Base-by-base conservation (phyloP, 2,113 vertebrate genomes). In the Gallinago jamesoni region DNA sequence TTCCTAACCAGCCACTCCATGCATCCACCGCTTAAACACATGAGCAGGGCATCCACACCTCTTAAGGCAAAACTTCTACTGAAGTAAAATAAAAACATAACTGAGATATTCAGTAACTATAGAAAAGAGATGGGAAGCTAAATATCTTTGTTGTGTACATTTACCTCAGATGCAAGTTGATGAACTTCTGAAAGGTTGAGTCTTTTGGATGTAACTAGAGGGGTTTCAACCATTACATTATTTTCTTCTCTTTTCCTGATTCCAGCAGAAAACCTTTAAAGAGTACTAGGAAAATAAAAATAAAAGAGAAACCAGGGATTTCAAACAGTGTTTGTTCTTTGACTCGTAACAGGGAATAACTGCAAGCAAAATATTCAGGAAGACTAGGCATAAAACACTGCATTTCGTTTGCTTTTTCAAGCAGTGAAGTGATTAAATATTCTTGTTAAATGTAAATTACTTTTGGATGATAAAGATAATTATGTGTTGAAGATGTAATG, bases 391-490 rank as follows among this genome's bases (percentile, higher is more conserved):
- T 88, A 70, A 77, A 74, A 37, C 27, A 59, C 3, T 56, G 30
- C 25, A 47, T 88, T 94, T 73, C 3, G 64, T 90, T 95, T 96
- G 87, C 35, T 72, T 96, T 72, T 81, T 91, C 57, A 85, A 77
- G 47, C 55, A 92, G 81, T 48, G 28, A 70, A 88, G 14, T 93
- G 45, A 94, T 85, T 94, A 93, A 96, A 94, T 89, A 68, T 77
- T 94, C 92, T 82, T 95, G 33, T 90, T 82, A 91, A 97, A 94
- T 88, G 24, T 37, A 86, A 89, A 91, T 94, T 95, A 67, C 21
- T 87, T 95, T 83, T 41, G 47, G n/a, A 75, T 82, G 1, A 84
- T 85, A 56, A 91, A 89, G 53, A 80, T 31, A 33, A 82, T 72
- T 93, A 50, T 60, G 35, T 52, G 12, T 48, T 78, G 24, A 68